Evolutionary conservation across 2,113 vertebrate genomes (phyloP).

Genomic region (Malurus melanocephalus): DNA sequence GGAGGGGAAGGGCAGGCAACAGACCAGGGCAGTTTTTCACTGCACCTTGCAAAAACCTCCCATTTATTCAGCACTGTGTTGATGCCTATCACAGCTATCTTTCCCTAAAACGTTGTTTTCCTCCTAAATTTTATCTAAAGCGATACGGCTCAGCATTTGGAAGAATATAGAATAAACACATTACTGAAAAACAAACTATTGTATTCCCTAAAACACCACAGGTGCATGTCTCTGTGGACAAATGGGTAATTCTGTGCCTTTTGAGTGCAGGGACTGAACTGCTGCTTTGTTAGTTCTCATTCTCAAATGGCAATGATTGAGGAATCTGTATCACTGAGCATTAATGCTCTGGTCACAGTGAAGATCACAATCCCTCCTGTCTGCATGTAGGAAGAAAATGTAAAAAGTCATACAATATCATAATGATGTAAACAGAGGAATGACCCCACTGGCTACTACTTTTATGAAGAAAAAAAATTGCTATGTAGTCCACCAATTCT

Average conservation of each 20-base stretch:
- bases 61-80: slow-evolving; percentile 33
- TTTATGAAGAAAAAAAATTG: not conserved
- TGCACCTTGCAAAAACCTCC: slow-evolving; percentile 16
- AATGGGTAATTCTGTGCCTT: not conserved
- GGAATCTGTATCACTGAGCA: not conserved
- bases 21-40: not conserved
- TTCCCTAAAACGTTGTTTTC: slow-evolving; percentile 36
- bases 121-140: not conserved
- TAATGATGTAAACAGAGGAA: not conserved
- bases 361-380: not conserved
- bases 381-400: not conserved
- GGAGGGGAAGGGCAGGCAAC: slow-evolving; percentile 2
- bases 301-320: not conserved
- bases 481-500: not conserved
- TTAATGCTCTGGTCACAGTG: not conserved
- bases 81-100: not conserved
- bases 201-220: not conserved
- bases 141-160: not conserved
- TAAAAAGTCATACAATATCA: not conserved
- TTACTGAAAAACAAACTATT: slow-evolving; percentile 6
- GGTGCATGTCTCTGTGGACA: not conserved
- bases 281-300: not conserved
- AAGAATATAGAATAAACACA: slow-evolving; percentile 35
- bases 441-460: not conserved
- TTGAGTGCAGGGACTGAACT: not conserved